Conservation (phyloP, 2,888 invertebrate species). For the Amphimallon solstitiale region DNA sequence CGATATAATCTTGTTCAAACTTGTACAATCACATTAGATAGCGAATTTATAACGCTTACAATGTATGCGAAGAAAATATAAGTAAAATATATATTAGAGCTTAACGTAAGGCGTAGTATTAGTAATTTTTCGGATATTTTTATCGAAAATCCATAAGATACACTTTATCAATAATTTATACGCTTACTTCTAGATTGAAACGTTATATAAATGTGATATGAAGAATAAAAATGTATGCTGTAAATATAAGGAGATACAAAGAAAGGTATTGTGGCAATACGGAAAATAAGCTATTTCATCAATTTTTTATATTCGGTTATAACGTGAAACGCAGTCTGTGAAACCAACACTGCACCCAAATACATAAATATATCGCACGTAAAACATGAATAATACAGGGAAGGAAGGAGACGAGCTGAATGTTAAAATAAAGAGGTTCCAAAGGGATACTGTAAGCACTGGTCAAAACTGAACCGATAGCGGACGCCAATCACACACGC, state of each 20-base stretch:
- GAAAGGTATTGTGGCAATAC: conserved; percentile 43
- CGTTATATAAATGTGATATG: conserved; percentile 10
- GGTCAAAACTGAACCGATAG: conserved; percentile 51
- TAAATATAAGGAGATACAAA: conserved; percentile 28
- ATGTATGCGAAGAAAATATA: too few relatives aligned
- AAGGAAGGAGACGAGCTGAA: conserved; percentile 56
- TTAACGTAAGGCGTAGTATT: too few relatives aligned
- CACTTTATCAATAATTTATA: too few relatives aligned
- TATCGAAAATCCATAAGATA: too few relatives aligned
- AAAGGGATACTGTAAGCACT: conserved; percentile 52
- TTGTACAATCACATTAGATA: too few relatives aligned
- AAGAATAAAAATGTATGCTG: conserved; percentile 35
- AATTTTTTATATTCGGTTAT: conserved; percentile 49
- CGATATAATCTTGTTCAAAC: too few relatives aligned
- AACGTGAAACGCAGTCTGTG: conserved; percentile 47
- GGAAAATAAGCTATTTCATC: conserved; percentile 50
- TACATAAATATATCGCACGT: conserved; percentile 58
- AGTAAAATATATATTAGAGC: too few relatives aligned
- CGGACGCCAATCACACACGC: conserved; percentile 45
- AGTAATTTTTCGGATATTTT: too few relatives aligned
- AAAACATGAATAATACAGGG: conserved; percentile 58
- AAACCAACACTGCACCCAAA: conserved; percentile 53
- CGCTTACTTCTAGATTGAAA: too few relatives aligned
- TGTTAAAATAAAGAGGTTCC: conserved; percentile 57
- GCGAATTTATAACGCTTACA: too few relatives aligned